Percentiles rank a stretch among this genome's conserved stretches.
Conservation (phyloP, 2,113 vertebrate species). For the Tachycineta bicolor region DNA sequence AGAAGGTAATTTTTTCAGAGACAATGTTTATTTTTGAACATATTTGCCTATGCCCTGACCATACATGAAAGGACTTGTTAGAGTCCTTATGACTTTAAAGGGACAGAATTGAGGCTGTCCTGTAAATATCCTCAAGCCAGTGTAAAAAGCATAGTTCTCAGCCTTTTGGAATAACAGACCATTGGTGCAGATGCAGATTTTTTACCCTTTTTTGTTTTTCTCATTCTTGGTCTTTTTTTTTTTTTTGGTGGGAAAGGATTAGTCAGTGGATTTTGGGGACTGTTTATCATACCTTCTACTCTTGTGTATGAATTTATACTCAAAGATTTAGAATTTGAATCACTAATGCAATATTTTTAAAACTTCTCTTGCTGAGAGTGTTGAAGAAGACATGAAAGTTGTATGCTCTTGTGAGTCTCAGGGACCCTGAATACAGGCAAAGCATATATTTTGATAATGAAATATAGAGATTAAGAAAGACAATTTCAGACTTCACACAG, state of each 20-base stretch:
- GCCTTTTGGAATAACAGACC: neutral
- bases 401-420: neutral
- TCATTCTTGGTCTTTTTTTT: neutral
- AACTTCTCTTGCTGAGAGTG: neutral
- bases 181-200: neutral
- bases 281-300: neutral
- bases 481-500: neutral
- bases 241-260: rapidly evolving
- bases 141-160: neutral
- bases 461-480: neutral
- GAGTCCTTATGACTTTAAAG: neutral
- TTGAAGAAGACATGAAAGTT: neutral
- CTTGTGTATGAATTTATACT: neutral
- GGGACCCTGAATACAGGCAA: neutral
- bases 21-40: neutral
- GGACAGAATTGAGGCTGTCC: neutral
- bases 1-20: neutral
- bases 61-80: neutral
- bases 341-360: neutral
- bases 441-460: neutral
- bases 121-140: neutral
- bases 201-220: neutral
- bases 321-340: neutral
- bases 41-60: neutral
- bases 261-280: neutral